These are phyloP conservation scores for Ataeniobius toweri DNA, from an alignment of 2,797 vertebrate genomes.

Conservation along the genomic window DNA sequence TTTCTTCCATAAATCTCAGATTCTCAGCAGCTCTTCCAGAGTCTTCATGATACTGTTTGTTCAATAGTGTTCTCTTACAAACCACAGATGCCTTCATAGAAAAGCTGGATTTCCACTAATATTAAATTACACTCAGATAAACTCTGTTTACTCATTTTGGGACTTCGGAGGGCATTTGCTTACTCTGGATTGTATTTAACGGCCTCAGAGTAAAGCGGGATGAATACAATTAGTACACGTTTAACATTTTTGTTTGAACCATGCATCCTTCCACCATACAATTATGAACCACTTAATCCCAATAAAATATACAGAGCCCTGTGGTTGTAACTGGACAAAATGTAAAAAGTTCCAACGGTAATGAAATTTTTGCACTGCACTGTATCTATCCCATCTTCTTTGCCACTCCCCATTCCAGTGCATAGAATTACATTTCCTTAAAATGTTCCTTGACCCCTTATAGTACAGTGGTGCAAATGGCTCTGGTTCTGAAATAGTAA, in stretches of 20 bases:
- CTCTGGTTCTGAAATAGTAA: background rate
- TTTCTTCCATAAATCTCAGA: too few species aligned
- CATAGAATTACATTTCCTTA: conserved; percentile 5
- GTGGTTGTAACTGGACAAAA: background rate
- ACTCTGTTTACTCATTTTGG: background rate
- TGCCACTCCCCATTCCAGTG: conserved; percentile 5
- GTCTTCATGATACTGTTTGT: background rate
- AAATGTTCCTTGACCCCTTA: background rate
- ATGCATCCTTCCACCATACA: background rate
- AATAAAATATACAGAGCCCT: background rate
- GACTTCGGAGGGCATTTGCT: background rate
- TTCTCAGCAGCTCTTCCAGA: too few species aligned
- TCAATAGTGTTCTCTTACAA: background rate
- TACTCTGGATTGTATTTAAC: too few species aligned
- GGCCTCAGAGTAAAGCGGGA: background rate
- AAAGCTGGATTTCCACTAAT: background rate
- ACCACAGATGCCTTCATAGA: background rate
- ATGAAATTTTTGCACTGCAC: background rate
- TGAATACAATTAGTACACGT: background rate
- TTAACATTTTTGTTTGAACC: background rate
- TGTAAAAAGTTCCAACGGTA: background rate
- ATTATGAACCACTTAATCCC: background rate
- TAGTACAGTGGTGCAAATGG: background rate
- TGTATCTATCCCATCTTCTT: background rate
- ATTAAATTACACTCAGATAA: background rate